Evolutionary conservation across 2,888 invertebrate species (phyloP), one percentile per base, ranked within the genome.

Genomic region (Chouioia cunea): DNA sequence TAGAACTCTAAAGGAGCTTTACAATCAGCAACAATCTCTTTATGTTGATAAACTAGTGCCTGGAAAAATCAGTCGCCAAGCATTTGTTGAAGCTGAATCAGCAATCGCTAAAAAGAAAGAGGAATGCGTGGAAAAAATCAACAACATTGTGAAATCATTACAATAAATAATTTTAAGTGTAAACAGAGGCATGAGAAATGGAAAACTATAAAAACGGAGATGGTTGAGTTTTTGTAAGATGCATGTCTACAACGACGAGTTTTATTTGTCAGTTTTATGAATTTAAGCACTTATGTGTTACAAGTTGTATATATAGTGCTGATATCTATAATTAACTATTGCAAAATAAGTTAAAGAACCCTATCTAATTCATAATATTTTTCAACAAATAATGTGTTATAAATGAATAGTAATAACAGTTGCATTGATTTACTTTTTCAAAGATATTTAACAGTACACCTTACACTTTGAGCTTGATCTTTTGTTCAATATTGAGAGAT

Each of bases 1-100:
- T 79, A 86, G 85, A 80, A 73, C 78, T 43, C 77, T 88, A 47
- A 87, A 86, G 71, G 87, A 87, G 63, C 74, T 86, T 2, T 87
- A 86, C 74, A 82, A 82, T 69, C 86, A 87, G 64, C 87, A 87
- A 52, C 89, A 89, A 74, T 86, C 87, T 20, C 81, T 87, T 18
- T 87, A 88, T 71, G 87, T 89, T n/a, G 91, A 92, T 75, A 90
- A 90, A 79, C 83, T 92, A 50, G 88, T 91, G 20, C 86, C 88
- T 4, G 89, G 89, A 12, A 91, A 91, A 83, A 86, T 91, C 76
- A 86, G 85, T 60, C 88, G 90, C 72, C 87, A 87, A 69, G 88
- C 87, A 74, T 91, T 90, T 79, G 82, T 90, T 48, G 90, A 91
- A 52, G 86, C 86, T 16, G 91, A 91, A 77, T 83, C 86, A 60